These are phyloP conservation scores for Pachyseris speciosa DNA, from an alignment of 64 coral and sea anemone genomes.

Conservation along the genomic window DNA sequence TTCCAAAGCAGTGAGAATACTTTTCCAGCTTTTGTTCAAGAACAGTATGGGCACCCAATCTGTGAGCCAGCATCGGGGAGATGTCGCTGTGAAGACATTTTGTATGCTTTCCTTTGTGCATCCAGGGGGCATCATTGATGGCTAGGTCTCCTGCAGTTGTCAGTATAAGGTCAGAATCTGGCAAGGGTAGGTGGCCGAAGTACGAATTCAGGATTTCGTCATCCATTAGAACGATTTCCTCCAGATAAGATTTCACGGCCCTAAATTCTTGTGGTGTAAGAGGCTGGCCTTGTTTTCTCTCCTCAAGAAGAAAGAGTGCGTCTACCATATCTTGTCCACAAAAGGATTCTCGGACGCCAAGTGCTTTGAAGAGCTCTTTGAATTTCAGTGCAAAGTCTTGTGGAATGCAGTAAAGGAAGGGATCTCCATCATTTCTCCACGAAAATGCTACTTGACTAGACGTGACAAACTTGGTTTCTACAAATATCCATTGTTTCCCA, in stretches of 20 bases:
- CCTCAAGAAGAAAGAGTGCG: slow-evolving; percentile 59
- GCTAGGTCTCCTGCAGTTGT: slow-evolving; percentile 70
- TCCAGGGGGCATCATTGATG: slow-evolving; percentile 90
- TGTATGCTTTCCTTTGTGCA: slow-evolving; percentile 32
- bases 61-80: slow-evolving; percentile 78
- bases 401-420: slow-evolving; percentile 83
- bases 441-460: slow-evolving; percentile 83
- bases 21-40: slow-evolving; percentile 71
- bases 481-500: slow-evolving; percentile 89
- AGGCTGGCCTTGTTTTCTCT: slow-evolving; percentile 71
- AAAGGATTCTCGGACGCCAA: slow-evolving; percentile 78
- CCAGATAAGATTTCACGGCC: slow-evolving; percentile 72
- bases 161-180: slow-evolving; percentile 73
- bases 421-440: slow-evolving; percentile 72
- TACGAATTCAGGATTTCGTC: slow-evolving; percentile 54
- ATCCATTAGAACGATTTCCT: slow-evolving; percentile 70
- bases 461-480: slow-evolving; percentile 77
- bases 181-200: slow-evolving; percentile 64
- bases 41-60: slow-evolving; percentile 79
- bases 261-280: slow-evolving; percentile 76
- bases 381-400: slow-evolving; percentile 65
- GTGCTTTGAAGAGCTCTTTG: slow-evolving; percentile 73
- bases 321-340: slow-evolving; percentile 74
- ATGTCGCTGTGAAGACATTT: slow-evolving; percentile 73
- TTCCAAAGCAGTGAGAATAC: slow-evolving; percentile 82